Evolutionary conservation across 2,888 invertebrate genomes (phyloP).

Genomic region (Hoplodrina ambigua): DNA sequence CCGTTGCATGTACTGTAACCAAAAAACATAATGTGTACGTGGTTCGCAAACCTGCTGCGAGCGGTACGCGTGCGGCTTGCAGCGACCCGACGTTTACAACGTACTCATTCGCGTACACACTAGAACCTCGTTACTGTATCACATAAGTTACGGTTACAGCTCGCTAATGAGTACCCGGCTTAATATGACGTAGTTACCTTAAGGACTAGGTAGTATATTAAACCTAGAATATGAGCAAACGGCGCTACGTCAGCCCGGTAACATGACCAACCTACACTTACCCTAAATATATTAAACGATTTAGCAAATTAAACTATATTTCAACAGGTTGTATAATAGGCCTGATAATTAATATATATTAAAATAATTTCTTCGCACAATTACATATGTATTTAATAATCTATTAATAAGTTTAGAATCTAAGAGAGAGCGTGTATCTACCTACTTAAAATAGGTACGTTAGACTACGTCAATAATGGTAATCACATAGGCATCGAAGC

Average conservation of each 20-base stretch:
- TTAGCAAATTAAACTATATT: constrained; percentile 57
- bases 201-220: constrained; percentile 34
- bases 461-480: constrained; percentile 38
- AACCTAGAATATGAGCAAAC: constrained; percentile 57
- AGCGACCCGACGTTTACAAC: too few relatives aligned
- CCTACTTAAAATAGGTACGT: constrained; percentile 52
- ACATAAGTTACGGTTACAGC: too few relatives aligned
- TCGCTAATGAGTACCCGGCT: too few relatives aligned
- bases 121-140: too few relatives aligned
- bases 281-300: constrained; percentile 43
- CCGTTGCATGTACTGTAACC: too few relatives aligned
- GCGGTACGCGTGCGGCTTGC: too few relatives aligned
- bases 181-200: constrained; percentile 26
- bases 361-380: constrained; percentile 54
- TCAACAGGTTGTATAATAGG: constrained; percentile 62
- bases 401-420: constrained; percentile 62
- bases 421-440: constrained; percentile 65
- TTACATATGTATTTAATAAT: constrained; percentile 28
- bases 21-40: too few relatives aligned
- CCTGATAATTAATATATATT: constrained; percentile 53
- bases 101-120: too few relatives aligned
- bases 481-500: constrained; percentile 50
- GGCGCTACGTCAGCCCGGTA: constrained; percentile 15
- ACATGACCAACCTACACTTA: constrained; percentile 51
- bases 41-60: too few relatives aligned